phyloP scores from a whole-genome alignment of 1,140 invertebrate genomes.

The Camponotus pennsylvanicus region DNA sequence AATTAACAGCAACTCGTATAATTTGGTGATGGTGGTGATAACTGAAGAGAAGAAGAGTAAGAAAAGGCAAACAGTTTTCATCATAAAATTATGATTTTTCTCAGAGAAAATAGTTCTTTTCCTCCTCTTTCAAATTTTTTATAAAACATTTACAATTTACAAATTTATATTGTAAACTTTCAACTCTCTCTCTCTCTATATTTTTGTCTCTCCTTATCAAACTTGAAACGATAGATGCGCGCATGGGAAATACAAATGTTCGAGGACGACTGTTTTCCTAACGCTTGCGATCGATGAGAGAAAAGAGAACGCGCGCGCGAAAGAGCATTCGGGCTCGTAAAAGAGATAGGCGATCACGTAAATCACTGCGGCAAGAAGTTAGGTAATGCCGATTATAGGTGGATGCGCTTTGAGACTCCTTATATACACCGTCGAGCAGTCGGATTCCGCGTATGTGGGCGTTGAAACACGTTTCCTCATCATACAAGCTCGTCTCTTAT shows the following conservation, averaged over 20 bases:
- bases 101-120: neutral
- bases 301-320: slow-evolving; percentile 50
- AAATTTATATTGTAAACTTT: neutral
- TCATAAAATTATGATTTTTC: neutral
- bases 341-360: slow-evolving; percentile 51
- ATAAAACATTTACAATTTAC: neutral
- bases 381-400: slow-evolving; percentile 64
- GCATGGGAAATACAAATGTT: neutral
- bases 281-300: slow-evolving; percentile 21
- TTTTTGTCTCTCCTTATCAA: too few relatives aligned
- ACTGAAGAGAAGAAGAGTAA: neutral
- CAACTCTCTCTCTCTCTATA: neutral
- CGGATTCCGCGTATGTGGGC: slow-evolving; percentile 46
- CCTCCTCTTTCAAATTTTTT: neutral
- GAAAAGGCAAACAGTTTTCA: neutral
- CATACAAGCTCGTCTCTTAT: slow-evolving; percentile 6
- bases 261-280: neutral
- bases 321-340: slow-evolving; percentile 46
- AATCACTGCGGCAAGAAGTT: slow-evolving; percentile 51
- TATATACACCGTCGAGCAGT: slow-evolving; percentile 1
- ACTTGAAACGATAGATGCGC: neutral
- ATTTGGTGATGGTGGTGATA: neutral
- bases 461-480: slow-evolving; percentile 33
- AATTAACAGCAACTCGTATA: slow-evolving; percentile 21
- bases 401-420: slow-evolving; percentile 57